phyloP scores from a whole-genome alignment of 2,113 vertebrate species.

The Aspiorhynchus laticeps region DNA sequence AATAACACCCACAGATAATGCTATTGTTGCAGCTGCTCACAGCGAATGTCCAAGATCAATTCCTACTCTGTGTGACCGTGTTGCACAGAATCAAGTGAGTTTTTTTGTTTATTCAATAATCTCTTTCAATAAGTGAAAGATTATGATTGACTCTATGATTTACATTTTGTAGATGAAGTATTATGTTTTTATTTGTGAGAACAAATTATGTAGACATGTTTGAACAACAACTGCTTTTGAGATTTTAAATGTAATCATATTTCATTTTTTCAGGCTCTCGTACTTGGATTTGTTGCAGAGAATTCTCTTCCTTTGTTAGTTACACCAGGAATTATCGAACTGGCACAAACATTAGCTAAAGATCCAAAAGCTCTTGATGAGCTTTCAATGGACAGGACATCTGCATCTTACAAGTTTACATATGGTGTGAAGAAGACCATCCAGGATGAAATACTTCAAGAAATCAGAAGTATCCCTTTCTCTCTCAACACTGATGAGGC shows the following conservation, averaged over 20 bases:
- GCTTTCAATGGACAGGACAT: slow-evolving; percentile 13
- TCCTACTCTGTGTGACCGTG: background rate
- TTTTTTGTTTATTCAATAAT: background rate
- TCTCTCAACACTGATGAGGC: slow-evolving; percentile 41
- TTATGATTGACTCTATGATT: too few relatives aligned
- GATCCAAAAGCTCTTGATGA: slow-evolving; percentile 24
- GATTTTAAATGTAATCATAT: background rate
- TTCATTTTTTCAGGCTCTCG: background rate
- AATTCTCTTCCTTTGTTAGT: background rate
- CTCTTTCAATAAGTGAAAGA: background rate
- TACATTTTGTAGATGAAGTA: too few relatives aligned
- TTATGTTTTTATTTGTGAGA: background rate
- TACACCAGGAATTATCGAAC: background rate
- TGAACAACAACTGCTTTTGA: too few relatives aligned
- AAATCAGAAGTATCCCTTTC: slow-evolving; percentile 39
- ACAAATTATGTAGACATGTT: background rate
- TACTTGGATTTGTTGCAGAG: background rate
- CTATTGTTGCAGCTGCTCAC: background rate
- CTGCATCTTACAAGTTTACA: slow-evolving; percentile 17
- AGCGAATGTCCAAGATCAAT: background rate
- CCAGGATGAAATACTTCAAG: slow-evolving; percentile 20
- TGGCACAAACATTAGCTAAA: slow-evolving; percentile 2
- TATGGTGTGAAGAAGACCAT: slow-evolving; percentile 30
- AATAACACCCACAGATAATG: background rate
- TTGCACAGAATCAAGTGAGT: slow-evolving; percentile 9